A percentile compares a stretch with the other conserved stretches of the same genome.
Evolutionary conservation across 1,140 invertebrate genomes (phyloP).

Genomic region (Drosophila serrata): DNA sequence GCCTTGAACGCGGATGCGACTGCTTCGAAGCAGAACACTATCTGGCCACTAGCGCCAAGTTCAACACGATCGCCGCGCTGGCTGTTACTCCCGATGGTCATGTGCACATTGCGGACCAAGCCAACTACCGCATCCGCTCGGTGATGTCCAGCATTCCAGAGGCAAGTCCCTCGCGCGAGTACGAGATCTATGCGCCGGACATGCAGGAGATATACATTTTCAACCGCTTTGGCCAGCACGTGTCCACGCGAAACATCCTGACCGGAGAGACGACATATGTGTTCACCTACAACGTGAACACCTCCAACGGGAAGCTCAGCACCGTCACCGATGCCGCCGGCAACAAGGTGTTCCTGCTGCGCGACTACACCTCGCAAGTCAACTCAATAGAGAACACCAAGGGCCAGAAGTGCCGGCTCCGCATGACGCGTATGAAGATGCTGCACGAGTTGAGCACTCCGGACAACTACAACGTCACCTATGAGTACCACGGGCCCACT

Average conservation of each 20-base stretch:
- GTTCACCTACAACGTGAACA: constrained; percentile 98
- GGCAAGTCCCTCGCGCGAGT: constrained; percentile 92
- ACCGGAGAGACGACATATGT: constrained; percentile 96
- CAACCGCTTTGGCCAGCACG: constrained; percentile 97
- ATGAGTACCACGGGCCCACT: constrained; percentile 96
- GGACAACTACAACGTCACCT: constrained; percentile 96
- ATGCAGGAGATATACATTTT: constrained; percentile 98
- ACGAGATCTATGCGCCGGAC: constrained; percentile 97
- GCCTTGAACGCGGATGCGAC: constrained; percentile 94
- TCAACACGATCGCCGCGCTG: constrained; percentile 97
- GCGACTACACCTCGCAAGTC: constrained; percentile 95
- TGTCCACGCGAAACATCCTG: constrained; percentile 95
- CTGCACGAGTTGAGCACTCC: constrained; percentile 95
- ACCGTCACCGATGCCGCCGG: constrained; percentile 97
- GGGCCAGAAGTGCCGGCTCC: constrained; percentile 95
- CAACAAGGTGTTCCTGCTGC: constrained; percentile 95
- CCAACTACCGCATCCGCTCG: constrained; percentile 95
- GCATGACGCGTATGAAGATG: constrained; percentile 95
- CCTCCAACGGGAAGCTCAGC: constrained; percentile 97
- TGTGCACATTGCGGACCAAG: constrained; percentile 97
- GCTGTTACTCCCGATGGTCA: constrained; percentile 97
- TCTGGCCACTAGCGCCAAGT: constrained; percentile 95
- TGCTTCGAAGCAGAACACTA: constrained; percentile 97
- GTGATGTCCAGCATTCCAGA: constrained; percentile 96
- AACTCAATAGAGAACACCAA: constrained; percentile 98